Conservation (phyloP, 2,888 invertebrate genomes). For the Agriopis leucophaearia region DNA sequence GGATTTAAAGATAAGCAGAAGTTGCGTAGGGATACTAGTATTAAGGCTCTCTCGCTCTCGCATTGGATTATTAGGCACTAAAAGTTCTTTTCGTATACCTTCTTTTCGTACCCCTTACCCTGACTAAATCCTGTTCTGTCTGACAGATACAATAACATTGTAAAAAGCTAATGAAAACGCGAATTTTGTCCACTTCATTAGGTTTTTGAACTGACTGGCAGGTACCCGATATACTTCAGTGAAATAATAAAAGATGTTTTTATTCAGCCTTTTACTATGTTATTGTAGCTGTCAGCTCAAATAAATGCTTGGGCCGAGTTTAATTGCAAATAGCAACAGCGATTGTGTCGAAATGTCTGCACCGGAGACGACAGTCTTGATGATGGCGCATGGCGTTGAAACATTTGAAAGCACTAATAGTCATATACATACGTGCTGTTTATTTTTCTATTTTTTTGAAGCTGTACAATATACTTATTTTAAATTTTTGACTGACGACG, state of each 20-base stretch:
- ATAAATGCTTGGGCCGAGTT: no score
- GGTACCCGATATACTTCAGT: no score
- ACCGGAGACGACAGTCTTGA: conserved; percentile 11
- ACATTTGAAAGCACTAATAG: conserved; percentile 11
- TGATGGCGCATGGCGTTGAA: conserved; percentile 4
- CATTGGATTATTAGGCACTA: not conserved
- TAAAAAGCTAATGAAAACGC: no score
- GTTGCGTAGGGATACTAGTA: not conserved
- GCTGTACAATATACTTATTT: no score
- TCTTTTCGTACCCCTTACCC: not conserved
- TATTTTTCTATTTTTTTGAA: not conserved
- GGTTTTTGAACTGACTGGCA: no score
- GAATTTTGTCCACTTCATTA: no score
- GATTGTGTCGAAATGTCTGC: conserved; percentile 17
- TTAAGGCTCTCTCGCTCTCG: not conserved
- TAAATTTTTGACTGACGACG: not conserved
- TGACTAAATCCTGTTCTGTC: not conserved
- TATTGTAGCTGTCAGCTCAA: no score
- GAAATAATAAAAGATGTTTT: no score
- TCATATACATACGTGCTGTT: not conserved
- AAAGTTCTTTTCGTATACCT: not conserved
- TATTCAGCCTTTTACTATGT: no score
- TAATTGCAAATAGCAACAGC: conserved; percentile 18
- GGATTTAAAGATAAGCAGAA: not conserved
- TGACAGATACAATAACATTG: no score